Evolutionary conservation across 1,140 invertebrate genomes (phyloP).

Genomic region (Choristoneura fumiferana): DNA sequence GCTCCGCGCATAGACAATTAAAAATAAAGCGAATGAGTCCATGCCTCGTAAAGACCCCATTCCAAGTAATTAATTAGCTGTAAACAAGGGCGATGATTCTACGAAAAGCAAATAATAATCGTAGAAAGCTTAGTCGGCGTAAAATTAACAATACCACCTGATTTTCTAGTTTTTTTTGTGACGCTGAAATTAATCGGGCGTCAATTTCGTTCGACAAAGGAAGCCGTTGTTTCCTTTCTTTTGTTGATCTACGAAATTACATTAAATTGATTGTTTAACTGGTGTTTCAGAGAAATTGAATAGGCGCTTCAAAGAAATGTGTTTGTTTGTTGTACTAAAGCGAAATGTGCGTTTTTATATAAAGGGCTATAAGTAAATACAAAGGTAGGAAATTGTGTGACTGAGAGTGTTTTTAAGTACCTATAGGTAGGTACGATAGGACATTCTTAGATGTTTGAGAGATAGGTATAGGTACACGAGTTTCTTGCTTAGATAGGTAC

Average conservation of each 20-base stretch:
- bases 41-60: slow-evolving; percentile 39
- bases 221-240: slow-evolving; percentile 51
- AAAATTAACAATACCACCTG: slow-evolving; percentile 61
- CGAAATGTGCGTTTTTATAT: neutral
- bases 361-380: too few relatives aligned
- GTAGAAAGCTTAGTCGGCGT: slow-evolving; percentile 55
- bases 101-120: slow-evolving; percentile 70
- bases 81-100: slow-evolving; percentile 74
- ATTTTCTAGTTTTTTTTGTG: slow-evolving; percentile 56
- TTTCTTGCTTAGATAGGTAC: too few relatives aligned
- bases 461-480: too few relatives aligned
- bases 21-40: slow-evolving; percentile 38
- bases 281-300: slow-evolving; percentile 4
- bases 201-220: slow-evolving; percentile 42
- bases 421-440: too few relatives aligned
- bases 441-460: too few relatives aligned
- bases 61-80: slow-evolving; percentile 73
- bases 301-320: slow-evolving; percentile 3
- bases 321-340: too few relatives aligned
- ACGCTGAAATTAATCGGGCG: slow-evolving; percentile 32
- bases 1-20: slow-evolving; percentile 38
- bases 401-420: too few relatives aligned
- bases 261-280: slow-evolving; percentile 18
- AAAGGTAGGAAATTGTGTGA: too few relatives aligned
- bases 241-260: slow-evolving; percentile 38